These are phyloP conservation scores for Furcifer pardalis DNA, from an alignment of 2,797 vertebrate genomes.

Conservation along the genomic window DNA sequence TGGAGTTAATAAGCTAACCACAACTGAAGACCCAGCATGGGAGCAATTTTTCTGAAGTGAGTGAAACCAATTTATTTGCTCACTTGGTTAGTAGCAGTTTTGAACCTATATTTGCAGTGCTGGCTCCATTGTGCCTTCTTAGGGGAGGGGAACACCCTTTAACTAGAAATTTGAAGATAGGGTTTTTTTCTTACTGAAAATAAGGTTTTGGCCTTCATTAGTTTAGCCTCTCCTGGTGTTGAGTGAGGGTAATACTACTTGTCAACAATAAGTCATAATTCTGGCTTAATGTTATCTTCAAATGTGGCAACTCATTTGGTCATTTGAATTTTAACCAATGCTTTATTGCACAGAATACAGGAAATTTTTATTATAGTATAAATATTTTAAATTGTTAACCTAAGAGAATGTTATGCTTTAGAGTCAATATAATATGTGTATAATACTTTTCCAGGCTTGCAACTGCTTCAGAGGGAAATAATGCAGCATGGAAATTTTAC, in stretches of 20 bases:
- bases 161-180: neutral
- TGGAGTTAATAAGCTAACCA: neutral
- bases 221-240: neutral
- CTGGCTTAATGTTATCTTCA: neutral
- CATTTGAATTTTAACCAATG: neutral
- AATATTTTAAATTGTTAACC: neutral
- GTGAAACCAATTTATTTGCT: neutral
- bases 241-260: neutral
- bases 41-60: neutral
- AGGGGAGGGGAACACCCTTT: no score
- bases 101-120: neutral
- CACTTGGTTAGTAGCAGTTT: neutral
- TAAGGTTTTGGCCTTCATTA: neutral
- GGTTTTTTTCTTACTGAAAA: neutral
- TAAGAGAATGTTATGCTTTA: neutral
- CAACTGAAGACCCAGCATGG: neutral
- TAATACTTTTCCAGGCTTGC: slow-evolving; percentile 76
- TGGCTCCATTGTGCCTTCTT: neutral
- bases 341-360: neutral
- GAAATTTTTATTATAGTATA: neutral
- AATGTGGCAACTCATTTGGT: neutral
- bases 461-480: slow-evolving; percentile 79
- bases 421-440: neutral
- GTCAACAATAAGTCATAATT: neutral
- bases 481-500: slow-evolving; percentile 92